Evolutionary conservation across 1,140 invertebrate genomes (phyloP).

Genomic region (Leptinotarsa lineolata): DNA sequence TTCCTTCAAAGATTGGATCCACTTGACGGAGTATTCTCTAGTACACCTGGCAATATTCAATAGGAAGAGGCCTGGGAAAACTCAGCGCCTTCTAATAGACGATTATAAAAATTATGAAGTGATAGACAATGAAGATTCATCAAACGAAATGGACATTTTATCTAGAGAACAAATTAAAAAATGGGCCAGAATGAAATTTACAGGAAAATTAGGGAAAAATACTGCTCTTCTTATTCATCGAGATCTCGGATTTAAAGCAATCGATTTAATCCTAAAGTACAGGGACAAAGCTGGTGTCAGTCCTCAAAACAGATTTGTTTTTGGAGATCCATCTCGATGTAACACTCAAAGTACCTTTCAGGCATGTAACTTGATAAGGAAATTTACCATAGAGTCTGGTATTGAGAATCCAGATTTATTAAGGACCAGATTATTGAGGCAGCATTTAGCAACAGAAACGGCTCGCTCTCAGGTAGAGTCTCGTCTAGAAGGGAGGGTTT

Average conservation of each 20-base stretch:
- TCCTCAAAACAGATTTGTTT: constrained; percentile 9
- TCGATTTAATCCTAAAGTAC: constrained; percentile 9
- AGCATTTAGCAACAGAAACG: constrained; percentile 16
- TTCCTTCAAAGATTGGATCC: background rate
- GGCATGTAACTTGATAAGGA: constrained; percentile 7
- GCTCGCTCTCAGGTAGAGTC: background rate
- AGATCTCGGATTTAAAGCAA: constrained; percentile 1
- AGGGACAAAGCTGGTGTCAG: background rate
- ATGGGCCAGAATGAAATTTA: constrained; percentile 11
- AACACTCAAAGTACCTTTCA: background rate
- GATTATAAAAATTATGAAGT: background rate
- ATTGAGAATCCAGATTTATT: background rate
- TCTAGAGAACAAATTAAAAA: constrained; percentile 2
- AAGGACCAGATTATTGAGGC: constrained; percentile 7
- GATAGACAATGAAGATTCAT: constrained; percentile 9
- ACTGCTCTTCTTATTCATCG: constrained; percentile 9
- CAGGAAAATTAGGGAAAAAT: constrained; percentile 4
- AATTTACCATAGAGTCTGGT: background rate
- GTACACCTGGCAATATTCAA: constrained; percentile 1
- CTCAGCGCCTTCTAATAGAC: constrained; percentile 4
- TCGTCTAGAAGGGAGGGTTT: constrained; percentile 12
- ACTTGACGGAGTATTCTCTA: background rate
- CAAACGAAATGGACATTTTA: background rate
- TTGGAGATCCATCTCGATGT: constrained; percentile 6
- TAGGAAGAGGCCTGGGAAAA: background rate